Conservation (phyloP, 2,113 vertebrate species). For the Serilophus lunatus region DNA sequence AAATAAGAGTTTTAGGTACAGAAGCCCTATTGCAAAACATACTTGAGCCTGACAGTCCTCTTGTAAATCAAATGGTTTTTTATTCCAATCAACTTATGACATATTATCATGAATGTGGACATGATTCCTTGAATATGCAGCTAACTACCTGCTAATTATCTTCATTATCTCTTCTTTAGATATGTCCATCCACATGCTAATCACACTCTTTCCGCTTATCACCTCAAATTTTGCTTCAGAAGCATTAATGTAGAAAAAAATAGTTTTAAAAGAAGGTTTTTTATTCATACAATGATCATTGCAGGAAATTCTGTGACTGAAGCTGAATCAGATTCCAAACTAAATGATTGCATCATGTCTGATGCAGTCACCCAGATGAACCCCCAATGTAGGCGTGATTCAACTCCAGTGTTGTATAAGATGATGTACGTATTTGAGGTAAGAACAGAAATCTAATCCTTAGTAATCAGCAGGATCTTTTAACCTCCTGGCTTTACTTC, state of each 20-base stretch:
- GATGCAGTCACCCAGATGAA: neutral
- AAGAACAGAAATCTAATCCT: neutral
- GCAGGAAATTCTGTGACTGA: neutral
- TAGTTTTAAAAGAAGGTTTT: neutral
- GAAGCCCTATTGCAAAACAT: neutral
- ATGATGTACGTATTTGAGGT: neutral
- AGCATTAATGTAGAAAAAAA: neutral
- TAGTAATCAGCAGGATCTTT: neutral
- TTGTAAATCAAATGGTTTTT: neutral
- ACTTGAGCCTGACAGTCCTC: neutral
- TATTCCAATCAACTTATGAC: neutral
- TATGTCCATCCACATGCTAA: neutral
- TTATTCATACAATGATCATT: neutral
- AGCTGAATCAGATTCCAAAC: neutral
- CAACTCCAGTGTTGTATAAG: fast-evolving
- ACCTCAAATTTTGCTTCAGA: neutral
- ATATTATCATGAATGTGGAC: neutral
- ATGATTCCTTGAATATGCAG: neutral
- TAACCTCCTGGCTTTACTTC: neutral
- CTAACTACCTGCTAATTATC: neutral
- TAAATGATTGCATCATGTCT: neutral
- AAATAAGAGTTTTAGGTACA: neutral
- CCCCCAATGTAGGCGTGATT: neutral
- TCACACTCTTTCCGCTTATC: neutral
- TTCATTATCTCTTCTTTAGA: neutral